These are phyloP conservation scores for Odontophorus gujanensis DNA, from an alignment of 2,113 vertebrate genomes.

Conservation along the genomic window DNA sequence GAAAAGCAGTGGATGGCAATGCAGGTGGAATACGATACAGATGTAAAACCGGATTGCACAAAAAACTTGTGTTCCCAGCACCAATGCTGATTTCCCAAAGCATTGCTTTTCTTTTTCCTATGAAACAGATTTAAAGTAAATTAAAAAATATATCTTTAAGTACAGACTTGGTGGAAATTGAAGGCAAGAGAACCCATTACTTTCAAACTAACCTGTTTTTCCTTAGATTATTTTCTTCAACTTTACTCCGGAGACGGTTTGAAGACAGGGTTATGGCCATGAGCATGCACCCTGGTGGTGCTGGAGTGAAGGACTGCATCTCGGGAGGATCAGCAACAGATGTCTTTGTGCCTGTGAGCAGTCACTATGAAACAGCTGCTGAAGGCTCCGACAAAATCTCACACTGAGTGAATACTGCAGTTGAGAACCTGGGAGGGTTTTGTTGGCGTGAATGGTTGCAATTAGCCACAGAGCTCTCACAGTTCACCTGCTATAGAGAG, in stretches of 20 bases:
- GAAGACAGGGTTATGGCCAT: neutral
- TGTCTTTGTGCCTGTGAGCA: neutral
- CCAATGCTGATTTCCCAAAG: neutral
- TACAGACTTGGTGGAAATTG: neutral
- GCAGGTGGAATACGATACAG: neutral
- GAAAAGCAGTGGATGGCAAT: neutral
- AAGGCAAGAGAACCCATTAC: neutral
- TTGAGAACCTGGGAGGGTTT: neutral
- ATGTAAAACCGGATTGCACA: rapidly evolving
- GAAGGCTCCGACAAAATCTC: neutral
- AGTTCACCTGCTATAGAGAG: rapidly evolving
- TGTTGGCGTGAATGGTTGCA: rapidly evolving
- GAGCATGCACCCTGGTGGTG: neutral
- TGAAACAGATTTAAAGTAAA: neutral
- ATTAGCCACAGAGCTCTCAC: neutral
- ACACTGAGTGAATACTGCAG: no score
- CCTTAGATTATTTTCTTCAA: neutral
- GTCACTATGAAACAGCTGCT: neutral
- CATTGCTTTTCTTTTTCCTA: neutral
- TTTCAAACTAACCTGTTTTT: neutral
- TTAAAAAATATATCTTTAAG: neutral
- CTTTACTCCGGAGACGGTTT: neutral
- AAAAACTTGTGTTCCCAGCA: neutral
- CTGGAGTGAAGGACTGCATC: neutral
- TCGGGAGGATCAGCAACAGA: neutral